Evolutionary conservation across 2,888 invertebrate species (phyloP).

Genomic region (Ectemnius continuus): DNA sequence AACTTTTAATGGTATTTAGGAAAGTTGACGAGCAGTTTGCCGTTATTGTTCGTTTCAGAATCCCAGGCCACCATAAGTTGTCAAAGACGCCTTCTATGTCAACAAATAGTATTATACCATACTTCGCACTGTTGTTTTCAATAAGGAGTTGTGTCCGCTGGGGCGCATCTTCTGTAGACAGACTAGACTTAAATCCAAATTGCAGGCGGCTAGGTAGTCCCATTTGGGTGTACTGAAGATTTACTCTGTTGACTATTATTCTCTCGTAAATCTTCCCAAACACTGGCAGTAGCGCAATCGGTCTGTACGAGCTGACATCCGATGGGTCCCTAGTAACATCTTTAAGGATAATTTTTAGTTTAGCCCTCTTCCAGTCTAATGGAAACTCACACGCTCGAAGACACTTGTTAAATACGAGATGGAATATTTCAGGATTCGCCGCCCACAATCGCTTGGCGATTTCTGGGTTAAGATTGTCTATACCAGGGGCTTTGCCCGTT

Average conservation of each 20-base stretch:
- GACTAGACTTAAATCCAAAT: slow-evolving; percentile 8
- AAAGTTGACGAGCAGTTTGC: background rate
- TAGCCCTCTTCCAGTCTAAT: slow-evolving; percentile 8
- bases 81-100: slow-evolving; percentile 21
- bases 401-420: slow-evolving; percentile 9
- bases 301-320: slow-evolving; percentile 7
- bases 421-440: background rate
- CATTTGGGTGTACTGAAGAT: background rate
- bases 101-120: background rate
- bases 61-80: slow-evolving; percentile 19
- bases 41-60: background rate
- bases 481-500: slow-evolving; percentile 12
- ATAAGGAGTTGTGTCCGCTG: background rate
- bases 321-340: background rate
- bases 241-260: slow-evolving; percentile 8
- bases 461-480: background rate
- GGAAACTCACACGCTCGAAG: background rate
- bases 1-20: background rate
- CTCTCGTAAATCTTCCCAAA: slow-evolving; percentile 15
- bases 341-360: slow-evolving; percentile 10
- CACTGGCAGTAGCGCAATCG: slow-evolving; percentile 13
- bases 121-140: background rate
- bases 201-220: background rate
- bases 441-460: background rate
- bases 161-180: slow-evolving; percentile 1